Evolutionary conservation across 2,797 vertebrate species (phyloP).

Genomic region (Falco rusticolus): DNA sequence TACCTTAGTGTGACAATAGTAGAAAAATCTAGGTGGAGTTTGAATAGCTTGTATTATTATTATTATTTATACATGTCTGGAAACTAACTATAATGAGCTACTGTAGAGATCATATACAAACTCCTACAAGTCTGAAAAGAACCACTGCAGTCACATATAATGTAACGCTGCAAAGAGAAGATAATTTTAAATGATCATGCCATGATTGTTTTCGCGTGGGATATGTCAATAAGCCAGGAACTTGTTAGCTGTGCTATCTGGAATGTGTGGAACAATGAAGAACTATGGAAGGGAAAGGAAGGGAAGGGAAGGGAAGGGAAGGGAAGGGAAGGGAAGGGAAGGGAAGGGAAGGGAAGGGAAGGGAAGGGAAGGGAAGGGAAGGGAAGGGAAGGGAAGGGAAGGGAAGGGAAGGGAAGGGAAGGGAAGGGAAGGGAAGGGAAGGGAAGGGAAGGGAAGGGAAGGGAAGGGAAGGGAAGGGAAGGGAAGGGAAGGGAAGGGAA

Average conservation of each 20-base stretch:
- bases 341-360: too few relatives aligned
- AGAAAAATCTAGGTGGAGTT: neutral
- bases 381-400: too few relatives aligned
- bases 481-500: too few relatives aligned
- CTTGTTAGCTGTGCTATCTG: neutral
- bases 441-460: too few relatives aligned
- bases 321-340: too few relatives aligned
- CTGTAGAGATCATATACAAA: neutral
- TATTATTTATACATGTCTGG: neutral
- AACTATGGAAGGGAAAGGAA: neutral
- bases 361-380: too few relatives aligned
- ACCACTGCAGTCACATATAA: neutral
- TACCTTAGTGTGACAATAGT: neutral
- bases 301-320: too few relatives aligned
- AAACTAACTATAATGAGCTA: neutral
- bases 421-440: too few relatives aligned
- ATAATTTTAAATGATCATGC: neutral
- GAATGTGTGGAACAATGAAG: neutral
- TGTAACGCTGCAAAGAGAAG: neutral
- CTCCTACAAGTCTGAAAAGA: neutral
- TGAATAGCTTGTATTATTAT: neutral
- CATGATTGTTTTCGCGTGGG: neutral
- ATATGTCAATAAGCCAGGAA: neutral
- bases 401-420: too few relatives aligned
- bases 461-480: too few relatives aligned